Evolutionary conservation across 2,113 vertebrate species (phyloP), one percentile per base, ranked within the genome.

Genomic region (Labeo rohita): DNA sequence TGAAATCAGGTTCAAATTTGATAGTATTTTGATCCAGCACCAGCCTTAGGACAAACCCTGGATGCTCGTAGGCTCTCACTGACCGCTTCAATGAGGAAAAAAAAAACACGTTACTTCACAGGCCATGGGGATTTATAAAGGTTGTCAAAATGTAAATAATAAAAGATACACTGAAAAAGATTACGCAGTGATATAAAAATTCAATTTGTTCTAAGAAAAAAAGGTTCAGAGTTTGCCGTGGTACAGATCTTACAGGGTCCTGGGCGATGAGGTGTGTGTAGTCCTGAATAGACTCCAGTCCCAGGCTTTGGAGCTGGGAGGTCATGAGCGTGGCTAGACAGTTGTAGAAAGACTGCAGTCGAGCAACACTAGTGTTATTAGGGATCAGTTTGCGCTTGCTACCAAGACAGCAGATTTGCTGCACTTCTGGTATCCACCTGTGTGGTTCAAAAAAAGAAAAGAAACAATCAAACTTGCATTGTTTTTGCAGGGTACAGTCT

Each of bases 361-460:
- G 96, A 87, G 91, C 63, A 68, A 87, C 89, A 80, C 88, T 95
- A 86, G 89, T 92, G 68, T 87, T 90, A 34, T 87, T 88, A 73
- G 96, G 96, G 70, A 97, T 87, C 73, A 94, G 93, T 65, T 94
- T 96, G 74, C 75, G 89, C 87, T 95, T 96, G 91, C 87, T 94
- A 39, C 94, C 95, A 85, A 94, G 92, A 87, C 93, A 93, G 92
- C 94, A 96, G 88, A 97, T 96, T 82, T 95, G 93, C 82, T 96
- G 94, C 61, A 98, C 95, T 91, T 96, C 94, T 68, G 94, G 92
- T 90, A 96, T 85, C 97, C 97, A 98, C 82, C 97, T 98, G 84
- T 87, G 63, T 54, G 8, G 81, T 68, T 15, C 72, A 92, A 92
- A 91, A 73, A 84, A 90, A 16, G 88, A 63, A 52, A 76, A 50